Conservation (phyloP, 2,888 invertebrate species). For the Tiliacea citrago region DNA sequence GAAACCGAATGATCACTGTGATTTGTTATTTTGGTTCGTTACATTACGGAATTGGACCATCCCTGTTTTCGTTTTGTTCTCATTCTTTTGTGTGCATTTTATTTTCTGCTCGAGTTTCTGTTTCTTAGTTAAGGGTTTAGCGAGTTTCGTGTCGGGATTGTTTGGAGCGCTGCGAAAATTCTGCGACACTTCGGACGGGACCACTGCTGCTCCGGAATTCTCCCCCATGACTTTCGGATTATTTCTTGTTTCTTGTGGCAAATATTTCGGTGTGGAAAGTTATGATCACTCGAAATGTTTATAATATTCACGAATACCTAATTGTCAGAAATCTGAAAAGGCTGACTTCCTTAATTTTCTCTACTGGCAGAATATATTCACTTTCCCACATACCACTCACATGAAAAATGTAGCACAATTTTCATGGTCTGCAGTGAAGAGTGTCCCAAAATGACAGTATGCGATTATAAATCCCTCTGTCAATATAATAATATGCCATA, state of each 20-base stretch:
- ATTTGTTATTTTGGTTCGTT: conserved; percentile 59
- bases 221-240: conserved; percentile 20
- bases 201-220: conserved; percentile 14
- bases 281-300: background rate
- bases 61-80: conserved; percentile 37
- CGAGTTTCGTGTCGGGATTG: conserved; percentile 14
- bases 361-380: background rate
- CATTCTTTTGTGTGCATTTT: conserved; percentile 32
- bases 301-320: background rate
- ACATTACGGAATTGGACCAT: conserved; percentile 59
- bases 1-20: conserved; percentile 61
- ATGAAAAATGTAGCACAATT: background rate
- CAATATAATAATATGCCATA: background rate
- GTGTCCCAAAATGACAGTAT: too few species aligned
- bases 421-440: background rate
- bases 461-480: conserved; percentile 4
- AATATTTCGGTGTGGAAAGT: conserved; percentile 16
- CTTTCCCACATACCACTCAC: background rate
- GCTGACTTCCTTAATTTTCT: background rate
- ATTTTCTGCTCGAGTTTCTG: conserved; percentile 26
- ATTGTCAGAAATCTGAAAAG: background rate
- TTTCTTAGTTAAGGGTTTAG: conserved; percentile 40
- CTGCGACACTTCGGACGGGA: conserved; percentile 30
- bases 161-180: conserved; percentile 29
- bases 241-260: conserved; percentile 36